Base-by-base conservation (phyloP, 2,113 vertebrate species). In the Notarius lentiginosus region DNA sequence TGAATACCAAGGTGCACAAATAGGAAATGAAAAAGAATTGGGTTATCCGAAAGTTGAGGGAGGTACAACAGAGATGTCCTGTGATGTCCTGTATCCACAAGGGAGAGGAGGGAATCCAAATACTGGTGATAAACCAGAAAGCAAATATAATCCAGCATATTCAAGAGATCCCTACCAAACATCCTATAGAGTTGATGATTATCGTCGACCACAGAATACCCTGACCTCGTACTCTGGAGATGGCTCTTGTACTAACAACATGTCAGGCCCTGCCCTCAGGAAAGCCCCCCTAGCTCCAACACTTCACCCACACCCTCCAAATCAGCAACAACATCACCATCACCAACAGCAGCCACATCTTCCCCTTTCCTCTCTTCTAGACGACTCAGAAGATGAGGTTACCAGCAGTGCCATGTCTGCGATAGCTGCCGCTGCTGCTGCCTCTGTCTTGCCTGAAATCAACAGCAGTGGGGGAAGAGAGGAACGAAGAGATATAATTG, bases 401-500 rank as follows among this genome's bases (percentile, higher is more conserved):
- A 95, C 95, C 27, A 95, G 94, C 92, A 95, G 94, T n/a, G 95
- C 95, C 1, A 95, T 95, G 95, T 95, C 95, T 2, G 95, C 95
- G 81, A 96, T 95, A 7, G 95, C 95, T 0, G 95, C 95, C 6
- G 95, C 95, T 0, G 95, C 95, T 0, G 95, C 95, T 0, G 95
- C 95, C 41, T 95, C 95, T 20, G 90, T 90, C 61, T 66, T 92
- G 60, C 91, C 6, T 15, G 94, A 95, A 24, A 89, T 95, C 34
- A 95, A 91, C 89, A 84, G 88, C 10, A 89, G 34, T 30, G 95
- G 95, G 41, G 86, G 91, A 47, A 91, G 93, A 51, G 95, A 95
- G 24, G 95, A 96, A 89, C 89, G 95, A 53, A 89, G 95, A 65
- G 95, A 95, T 34, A 95, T 95, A 86, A 95, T 95, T 6, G 95